Evolutionary conservation across 2,113 vertebrate genomes (phyloP), one percentile per base, ranked within the genome.

Genomic region (Jaculus jaculus): DNA sequence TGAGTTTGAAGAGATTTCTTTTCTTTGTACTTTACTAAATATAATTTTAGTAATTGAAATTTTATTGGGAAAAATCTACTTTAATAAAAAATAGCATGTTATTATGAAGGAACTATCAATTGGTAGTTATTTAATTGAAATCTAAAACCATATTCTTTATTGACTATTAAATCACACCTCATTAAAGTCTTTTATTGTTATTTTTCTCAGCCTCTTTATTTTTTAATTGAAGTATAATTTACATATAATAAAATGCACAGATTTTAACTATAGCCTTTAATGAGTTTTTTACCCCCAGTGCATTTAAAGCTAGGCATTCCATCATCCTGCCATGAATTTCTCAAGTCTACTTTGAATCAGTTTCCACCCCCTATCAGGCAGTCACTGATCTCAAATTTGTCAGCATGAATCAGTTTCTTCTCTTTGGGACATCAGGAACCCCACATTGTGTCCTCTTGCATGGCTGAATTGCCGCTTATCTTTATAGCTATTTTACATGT

Each of bases 211-310:
- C 66, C 61, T 87, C 84, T 91, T 68, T 68, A 39, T 82, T 89
- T 93, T 94, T 95, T 82, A 92, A 95, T 89, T 93, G 73, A 96
- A 92, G 60, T 84, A 74, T 87, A 94, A 93, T 94, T 96, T 95
- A 87, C 8, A 47, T 77, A 51, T 60, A 94, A 80, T 91, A 90
- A 96, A 96, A 84, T 83, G 13, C 54, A 73, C 79, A 91, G 84
- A 85, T 94, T 97, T 94, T 90, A 80, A 85, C 87, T 94, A 0
- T 82, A n/a, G 28, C n/a, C 30, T 65, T 91, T 82, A 73, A 72
- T 87, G 87, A 86, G n/a, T 34, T 54, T 34, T 51, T 96, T 96
- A 93, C 85, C 60, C n/a, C 82, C 79, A 85, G 20, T 83, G 65
- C 54, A 61, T 61, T 95, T 63, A 94, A 91, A 92, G 79, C 74